These are phyloP conservation scores for Choloepus didactylus DNA, from an alignment of 2,797 vertebrate genomes.

Conservation along the genomic window DNA sequence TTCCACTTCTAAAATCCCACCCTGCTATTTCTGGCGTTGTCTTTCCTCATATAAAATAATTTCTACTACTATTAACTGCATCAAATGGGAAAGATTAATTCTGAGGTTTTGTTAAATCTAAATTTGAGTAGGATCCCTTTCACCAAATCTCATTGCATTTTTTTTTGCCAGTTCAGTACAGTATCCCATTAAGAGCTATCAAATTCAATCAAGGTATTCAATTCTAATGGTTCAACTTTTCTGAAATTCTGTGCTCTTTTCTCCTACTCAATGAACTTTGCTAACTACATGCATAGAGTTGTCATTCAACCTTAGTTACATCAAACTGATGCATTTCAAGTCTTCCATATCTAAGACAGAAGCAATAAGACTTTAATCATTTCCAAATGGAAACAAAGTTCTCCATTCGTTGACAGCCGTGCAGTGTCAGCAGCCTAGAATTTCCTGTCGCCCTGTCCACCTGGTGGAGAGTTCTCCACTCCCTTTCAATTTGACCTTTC, in stretches of 20 bases:
- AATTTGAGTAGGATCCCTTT: conserved; percentile 68
- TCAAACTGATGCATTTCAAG: conserved; percentile 77
- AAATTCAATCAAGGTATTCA: conserved; percentile 73
- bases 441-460: background rate
- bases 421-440: conserved; percentile 27
- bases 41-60: conserved; percentile 73
- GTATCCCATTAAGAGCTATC: conserved; percentile 77
- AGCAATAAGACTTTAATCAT: conserved; percentile 81
- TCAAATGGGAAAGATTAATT: conserved; percentile 77
- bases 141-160: conserved; percentile 64
- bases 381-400: conserved; percentile 81
- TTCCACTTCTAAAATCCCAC: conserved; percentile 50
- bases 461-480: background rate
- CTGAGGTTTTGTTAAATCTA: conserved; percentile 48
- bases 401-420: conserved; percentile 44
- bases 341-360: conserved; percentile 82
- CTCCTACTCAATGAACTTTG: conserved; percentile 77
- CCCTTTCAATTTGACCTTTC: background rate
- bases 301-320: conserved; percentile 83
- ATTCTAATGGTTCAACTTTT: conserved; percentile 68
- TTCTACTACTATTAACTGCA: conserved; percentile 63
- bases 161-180: conserved; percentile 63
- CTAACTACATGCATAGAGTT: conserved; percentile 82
- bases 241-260: conserved; percentile 70
- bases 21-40: conserved; percentile 64